Conservation (phyloP, 2,113 vertebrate species). For the Octodon degus region DNA sequence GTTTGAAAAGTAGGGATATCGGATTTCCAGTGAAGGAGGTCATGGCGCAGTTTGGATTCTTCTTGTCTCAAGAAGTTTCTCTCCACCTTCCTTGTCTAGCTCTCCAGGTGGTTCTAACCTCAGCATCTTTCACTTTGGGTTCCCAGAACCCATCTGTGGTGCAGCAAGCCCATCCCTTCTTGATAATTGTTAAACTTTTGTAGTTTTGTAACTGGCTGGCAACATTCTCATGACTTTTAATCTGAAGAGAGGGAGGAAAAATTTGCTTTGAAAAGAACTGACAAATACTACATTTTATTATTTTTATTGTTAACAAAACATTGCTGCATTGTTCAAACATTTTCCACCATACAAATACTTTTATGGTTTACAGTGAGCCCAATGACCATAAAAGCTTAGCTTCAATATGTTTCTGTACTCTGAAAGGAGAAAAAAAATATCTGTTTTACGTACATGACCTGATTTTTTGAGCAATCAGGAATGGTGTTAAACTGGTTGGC, state of each 20-base stretch:
- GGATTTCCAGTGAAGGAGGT: background rate
- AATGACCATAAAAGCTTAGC: background rate
- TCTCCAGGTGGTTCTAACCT: background rate
- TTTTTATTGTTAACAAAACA: background rate
- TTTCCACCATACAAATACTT: background rate
- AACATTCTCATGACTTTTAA: background rate
- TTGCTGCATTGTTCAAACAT: background rate
- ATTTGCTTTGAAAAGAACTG: background rate
- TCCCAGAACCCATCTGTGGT: background rate
- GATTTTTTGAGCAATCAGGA: background rate
- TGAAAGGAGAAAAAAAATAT: background rate
- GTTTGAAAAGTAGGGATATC: background rate
- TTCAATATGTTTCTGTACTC: background rate
- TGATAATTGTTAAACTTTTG: background rate
- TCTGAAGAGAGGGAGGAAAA: background rate
- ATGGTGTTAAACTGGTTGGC: background rate
- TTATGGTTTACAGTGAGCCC: background rate
- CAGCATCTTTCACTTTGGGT: background rate
- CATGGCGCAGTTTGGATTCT: background rate
- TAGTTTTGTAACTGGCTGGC: background rate
- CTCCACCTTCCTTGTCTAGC: background rate
- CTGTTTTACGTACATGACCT: background rate
- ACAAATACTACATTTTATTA: background rate
- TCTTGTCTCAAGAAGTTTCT: background rate
- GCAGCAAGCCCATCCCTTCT: background rate